phyloP scores from a whole-genome alignment of 2,797 vertebrate species.

The Pristis pectinata region DNA sequence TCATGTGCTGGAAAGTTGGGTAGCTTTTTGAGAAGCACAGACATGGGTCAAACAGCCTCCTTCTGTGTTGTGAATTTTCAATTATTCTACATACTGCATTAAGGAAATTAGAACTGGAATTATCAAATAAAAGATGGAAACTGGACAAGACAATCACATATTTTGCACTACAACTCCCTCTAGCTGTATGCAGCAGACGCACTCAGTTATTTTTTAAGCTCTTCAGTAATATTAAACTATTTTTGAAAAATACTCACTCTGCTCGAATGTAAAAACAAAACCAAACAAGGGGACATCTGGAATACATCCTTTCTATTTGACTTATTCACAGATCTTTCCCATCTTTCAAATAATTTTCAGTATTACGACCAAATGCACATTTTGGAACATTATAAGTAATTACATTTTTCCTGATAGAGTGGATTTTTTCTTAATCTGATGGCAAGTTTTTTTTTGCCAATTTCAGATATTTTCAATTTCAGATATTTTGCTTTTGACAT shows the following conservation, averaged over 20 bases:
- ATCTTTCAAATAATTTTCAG: neutral
- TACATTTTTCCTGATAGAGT: neutral
- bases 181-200: neutral
- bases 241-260: neutral
- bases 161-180: conserved; percentile 21
- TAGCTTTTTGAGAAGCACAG: too few species aligned
- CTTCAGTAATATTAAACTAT: neutral
- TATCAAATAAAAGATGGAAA: neutral
- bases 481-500: neutral
- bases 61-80: too few species aligned
- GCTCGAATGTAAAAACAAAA: neutral
- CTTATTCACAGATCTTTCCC: neutral
- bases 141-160: neutral
- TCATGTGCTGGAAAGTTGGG: too few species aligned
- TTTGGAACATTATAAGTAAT: neutral
- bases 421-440: neutral
- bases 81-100: too few species aligned
- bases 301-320: neutral
- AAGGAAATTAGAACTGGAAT: neutral
- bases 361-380: neutral
- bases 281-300: neutral
- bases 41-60: too few species aligned
- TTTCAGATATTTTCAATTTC: neutral
- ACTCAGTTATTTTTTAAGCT: neutral
- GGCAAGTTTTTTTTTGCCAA: neutral